Evolutionary conservation across 2,797 vertebrate genomes (phyloP).

Genomic region (Pipistrellus nathusii): DNA sequence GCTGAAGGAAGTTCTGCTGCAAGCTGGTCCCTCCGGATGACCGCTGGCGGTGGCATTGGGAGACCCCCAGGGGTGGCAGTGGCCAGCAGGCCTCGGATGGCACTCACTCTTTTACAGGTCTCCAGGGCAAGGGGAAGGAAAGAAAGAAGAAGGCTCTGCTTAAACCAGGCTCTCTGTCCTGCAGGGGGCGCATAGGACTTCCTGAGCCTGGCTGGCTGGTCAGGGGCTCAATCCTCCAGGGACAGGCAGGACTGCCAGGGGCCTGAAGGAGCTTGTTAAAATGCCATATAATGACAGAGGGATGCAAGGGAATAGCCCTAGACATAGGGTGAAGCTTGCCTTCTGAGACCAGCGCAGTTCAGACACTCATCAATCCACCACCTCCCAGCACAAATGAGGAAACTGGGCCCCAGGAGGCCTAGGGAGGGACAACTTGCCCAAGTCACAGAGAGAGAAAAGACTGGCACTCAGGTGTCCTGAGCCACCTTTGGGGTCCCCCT

Average conservation of each 20-base stretch:
- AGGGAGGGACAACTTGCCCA: not conserved
- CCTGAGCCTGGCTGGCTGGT: not conserved
- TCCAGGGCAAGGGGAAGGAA: not conserved
- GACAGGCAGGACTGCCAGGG: not conserved
- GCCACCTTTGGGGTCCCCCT: not conserved
- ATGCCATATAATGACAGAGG: no score
- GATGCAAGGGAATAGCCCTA: no score
- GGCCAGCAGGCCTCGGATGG: no score
- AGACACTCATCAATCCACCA: not conserved
- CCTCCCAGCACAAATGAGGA: not conserved
- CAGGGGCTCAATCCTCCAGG: no score
- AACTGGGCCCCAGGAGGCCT: not conserved
- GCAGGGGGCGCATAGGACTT: fast-evolving
- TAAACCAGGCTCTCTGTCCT: not conserved
- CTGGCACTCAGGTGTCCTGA: fast-evolving
- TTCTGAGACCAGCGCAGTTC: fast-evolving
- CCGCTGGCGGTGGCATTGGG: not conserved
- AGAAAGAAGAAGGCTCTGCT: not conserved
- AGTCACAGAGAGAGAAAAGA: not conserved
- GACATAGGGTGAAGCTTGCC: no score
- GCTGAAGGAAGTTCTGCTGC: not conserved
- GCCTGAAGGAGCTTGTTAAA: fast-evolving
- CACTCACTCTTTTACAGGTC: fast-evolving
- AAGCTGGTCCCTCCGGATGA: not conserved
- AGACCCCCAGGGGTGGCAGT: no score